Base-by-base conservation (phyloP, 1,140 invertebrate genomes). In the Portunus trituberculatus region DNA sequence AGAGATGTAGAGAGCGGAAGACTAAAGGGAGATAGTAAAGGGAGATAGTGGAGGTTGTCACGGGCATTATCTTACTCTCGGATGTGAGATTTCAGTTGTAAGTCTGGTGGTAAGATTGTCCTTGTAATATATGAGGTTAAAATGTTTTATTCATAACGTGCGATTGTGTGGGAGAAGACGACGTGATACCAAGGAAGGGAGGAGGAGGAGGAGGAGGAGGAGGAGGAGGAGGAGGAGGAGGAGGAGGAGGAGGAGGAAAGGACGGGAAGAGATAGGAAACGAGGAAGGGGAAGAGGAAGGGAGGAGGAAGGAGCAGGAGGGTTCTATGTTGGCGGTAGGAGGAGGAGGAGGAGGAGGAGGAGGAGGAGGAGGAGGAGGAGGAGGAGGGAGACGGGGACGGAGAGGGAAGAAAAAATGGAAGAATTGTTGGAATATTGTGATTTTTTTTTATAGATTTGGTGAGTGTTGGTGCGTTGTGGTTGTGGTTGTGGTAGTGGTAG, bases 101-200 rank as follows among this genome's bases (percentile, higher is more conserved):
- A 76, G 25, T n/a, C 12, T 76, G 20, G 67, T 7, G 67, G 25
- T n/a, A 76, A 76, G 20, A 76, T 76, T 20, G 67, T 76, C 67
- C 67, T 20, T 76, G 67, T 20, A 76, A 76, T 76, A 76, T 76
- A 76, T 76, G 67, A 76, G 67, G 67, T n/a, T 76, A 76, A 76
- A 76, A 76, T 76, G 67, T 76, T 76, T 76, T 76, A 76, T 76
- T 76, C 67, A 76, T 76, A 76, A n/a, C 67, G 16, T 76, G 67
- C 10, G 67, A 76, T 76, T 76, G 67, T 76, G 67, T 76, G 67
- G 20, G 67, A 46, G 88, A 90, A 32, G 28, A 46, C 39, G 25
- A 14, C 12, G 39, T 28, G 48, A 90, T 52, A 48, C 32, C 88
- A 7, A 32, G 45, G 3, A 25, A 10, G 48, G 25, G 39, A 48